phyloP scores from a whole-genome alignment of 2,797 vertebrate species.

The Lagodon rhomboides region DNA sequence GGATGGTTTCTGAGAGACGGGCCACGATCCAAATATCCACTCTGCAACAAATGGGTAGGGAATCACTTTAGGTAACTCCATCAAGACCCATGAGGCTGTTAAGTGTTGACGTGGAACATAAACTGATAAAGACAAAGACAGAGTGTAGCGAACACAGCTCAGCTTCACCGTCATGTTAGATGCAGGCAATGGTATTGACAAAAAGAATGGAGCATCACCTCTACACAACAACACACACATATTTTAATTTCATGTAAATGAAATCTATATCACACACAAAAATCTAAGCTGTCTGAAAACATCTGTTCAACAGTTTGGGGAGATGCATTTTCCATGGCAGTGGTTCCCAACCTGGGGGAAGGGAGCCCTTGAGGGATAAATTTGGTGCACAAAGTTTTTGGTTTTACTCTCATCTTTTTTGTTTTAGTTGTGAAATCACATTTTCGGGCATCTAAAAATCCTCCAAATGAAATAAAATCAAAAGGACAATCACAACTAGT shows the following conservation, averaged over 20 bases:
- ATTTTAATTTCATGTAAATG: neutral
- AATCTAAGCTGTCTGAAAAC: neutral
- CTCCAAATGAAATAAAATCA: neutral
- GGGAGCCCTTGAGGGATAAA: neutral
- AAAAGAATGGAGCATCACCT: conserved; percentile 1
- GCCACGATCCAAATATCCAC: conserved; percentile 72
- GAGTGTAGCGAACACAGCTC: conserved; percentile 20
- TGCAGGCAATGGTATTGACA: conserved; percentile 3
- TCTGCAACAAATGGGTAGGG: conserved; percentile 69
- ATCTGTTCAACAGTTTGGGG: neutral
- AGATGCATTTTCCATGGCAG: neutral
- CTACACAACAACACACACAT: neutral
- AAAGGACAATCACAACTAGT: neutral
- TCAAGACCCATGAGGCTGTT: conserved; percentile 56
- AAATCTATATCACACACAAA: neutral
- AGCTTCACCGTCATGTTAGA: conserved; percentile 21
- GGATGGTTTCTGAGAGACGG: conserved; percentile 70
- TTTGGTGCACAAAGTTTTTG: too few relatives aligned
- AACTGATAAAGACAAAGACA: conserved; percentile 61
- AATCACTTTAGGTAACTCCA: conserved; percentile 75
- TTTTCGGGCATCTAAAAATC: neutral
- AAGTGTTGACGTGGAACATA: conserved; percentile 58
- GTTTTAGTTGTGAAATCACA: neutral
- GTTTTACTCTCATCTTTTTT: too few relatives aligned
- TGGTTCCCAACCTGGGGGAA: neutral